Conservation (phyloP, 2,888 invertebrate genomes). For the Seira sanloemensis region DNA sequence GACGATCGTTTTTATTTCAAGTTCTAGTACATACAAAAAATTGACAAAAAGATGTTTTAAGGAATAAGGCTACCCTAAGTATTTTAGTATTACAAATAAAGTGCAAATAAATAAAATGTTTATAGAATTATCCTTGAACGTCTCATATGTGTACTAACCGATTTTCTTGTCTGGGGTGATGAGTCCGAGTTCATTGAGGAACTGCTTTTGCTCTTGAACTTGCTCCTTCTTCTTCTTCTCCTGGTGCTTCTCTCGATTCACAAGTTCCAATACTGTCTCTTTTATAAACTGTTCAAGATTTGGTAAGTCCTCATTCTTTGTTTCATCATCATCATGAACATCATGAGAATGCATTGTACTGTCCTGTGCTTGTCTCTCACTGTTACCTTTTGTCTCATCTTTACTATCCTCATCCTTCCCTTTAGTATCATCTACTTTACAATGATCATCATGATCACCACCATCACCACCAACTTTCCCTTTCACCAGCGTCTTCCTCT, state of each 20-base stretch:
- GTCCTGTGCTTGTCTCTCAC: conserved; percentile 44
- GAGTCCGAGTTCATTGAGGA: conserved; percentile 65
- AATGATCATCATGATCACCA: background rate
- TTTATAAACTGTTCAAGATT: conserved; percentile 63
- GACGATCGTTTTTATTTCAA: conserved; percentile 68
- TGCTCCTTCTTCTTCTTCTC: conserved; percentile 37
- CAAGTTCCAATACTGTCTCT: conserved; percentile 63
- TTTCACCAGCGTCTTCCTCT: background rate
- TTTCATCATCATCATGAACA: conserved; percentile 32
- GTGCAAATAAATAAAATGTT: too few relatives aligned
- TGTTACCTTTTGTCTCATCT: conserved; percentile 38
- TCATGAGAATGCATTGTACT: conserved; percentile 21
- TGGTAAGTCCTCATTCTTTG: conserved; percentile 53
- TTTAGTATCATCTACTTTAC: background rate
- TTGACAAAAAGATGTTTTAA: too few relatives aligned
- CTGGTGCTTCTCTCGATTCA: conserved; percentile 48
- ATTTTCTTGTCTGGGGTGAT: conserved; percentile 65
- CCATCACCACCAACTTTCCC: background rate
- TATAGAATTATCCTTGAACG: too few relatives aligned
- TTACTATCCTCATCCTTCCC: conserved; percentile 38
- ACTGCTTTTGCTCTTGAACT: conserved; percentile 58
- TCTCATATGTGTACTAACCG: conserved; percentile 43
- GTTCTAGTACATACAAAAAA: conserved; percentile 54
- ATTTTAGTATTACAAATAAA: background rate
- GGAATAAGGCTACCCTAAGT: too few relatives aligned